Conservation (phyloP, 2,888 invertebrate genomes). For the Reticulitermes lucifugus region DNA sequence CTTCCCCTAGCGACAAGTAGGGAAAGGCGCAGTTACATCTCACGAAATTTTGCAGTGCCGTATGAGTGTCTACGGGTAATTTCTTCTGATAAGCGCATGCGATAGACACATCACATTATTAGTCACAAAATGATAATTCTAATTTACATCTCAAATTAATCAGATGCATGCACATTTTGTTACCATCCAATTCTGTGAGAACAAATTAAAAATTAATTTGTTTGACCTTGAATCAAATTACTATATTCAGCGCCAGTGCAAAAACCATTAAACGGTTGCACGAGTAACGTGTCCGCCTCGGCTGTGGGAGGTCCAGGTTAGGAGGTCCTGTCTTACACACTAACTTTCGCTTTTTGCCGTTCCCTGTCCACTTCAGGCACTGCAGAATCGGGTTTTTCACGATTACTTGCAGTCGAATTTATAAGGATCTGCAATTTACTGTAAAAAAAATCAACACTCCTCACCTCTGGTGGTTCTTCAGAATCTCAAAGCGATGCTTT, state of each 20-base stretch:
- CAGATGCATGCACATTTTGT: background rate
- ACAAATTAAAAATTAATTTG: conserved; percentile 12
- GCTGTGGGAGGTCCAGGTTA: background rate
- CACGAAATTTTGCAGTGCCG: no score
- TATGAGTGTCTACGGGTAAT: no score
- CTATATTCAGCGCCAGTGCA: background rate
- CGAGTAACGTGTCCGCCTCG: conserved; percentile 5
- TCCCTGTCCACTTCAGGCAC: background rate
- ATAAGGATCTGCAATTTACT: no score
- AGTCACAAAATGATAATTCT: background rate
- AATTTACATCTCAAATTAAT: conserved; percentile 8
- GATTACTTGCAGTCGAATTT: background rate
- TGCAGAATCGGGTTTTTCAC: background rate
- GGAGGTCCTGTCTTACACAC: background rate
- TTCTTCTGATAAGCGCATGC: no score
- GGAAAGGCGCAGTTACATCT: no score
- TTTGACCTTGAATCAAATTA: background rate
- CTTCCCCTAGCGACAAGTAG: no score
- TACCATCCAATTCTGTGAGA: background rate
- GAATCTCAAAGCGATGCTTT: no score
- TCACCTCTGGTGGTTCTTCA: no score
- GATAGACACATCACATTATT: background rate
- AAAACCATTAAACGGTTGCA: background rate
- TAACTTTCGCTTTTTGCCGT: background rate
- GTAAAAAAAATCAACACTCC: no score